phyloP scores from a whole-genome alignment of 92 coral and sea anemone species.

The Blastomussa wellsi region DNA sequence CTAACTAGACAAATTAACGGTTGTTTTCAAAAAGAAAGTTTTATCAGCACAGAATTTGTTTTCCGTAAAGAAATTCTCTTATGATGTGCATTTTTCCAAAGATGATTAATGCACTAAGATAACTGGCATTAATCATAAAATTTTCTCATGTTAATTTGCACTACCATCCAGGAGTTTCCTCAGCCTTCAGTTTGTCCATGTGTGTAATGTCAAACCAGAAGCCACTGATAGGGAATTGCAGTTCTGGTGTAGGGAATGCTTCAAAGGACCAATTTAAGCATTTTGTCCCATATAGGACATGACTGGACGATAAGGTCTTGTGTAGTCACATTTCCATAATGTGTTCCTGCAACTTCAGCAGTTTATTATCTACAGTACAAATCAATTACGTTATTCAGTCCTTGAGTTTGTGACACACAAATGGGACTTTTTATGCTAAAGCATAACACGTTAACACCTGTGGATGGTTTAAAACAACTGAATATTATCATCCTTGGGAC shows the following conservation, averaged over 20 bases:
- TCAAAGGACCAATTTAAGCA: slow-evolving; percentile 23
- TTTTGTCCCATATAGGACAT: slow-evolving; percentile 18
- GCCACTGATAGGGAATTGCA: slow-evolving; percentile 1
- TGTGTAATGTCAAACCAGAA: not conserved
- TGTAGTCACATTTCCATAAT: slow-evolving; percentile 12
- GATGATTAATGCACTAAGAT: slow-evolving; percentile 31
- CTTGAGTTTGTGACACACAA: slow-evolving; percentile 7
- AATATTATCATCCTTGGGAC: slow-evolving; percentile 24
- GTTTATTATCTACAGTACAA: not conserved
- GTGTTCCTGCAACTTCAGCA: slow-evolving; percentile 14
- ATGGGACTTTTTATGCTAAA: slow-evolving; percentile 4
- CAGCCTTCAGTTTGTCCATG: not conserved
- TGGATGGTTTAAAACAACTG: slow-evolving; percentile 32
- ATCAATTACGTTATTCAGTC: slow-evolving; percentile 15
- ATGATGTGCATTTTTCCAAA: not conserved
- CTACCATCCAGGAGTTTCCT: slow-evolving; percentile 23
- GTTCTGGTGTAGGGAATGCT: slow-evolving; percentile 30
- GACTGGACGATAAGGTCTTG: slow-evolving; percentile 30
- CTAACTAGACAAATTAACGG: slow-evolving; percentile 7
- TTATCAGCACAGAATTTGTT: not conserved
- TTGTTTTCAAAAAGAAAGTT: slow-evolving; percentile 19
- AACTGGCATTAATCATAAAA: slow-evolving; percentile 15
- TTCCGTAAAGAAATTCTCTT: slow-evolving; percentile 2
- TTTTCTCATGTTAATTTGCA: slow-evolving; percentile 1
- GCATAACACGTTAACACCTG: slow-evolving; percentile 19